Base-by-base conservation (phyloP, 2,888 invertebrate species). In the Eupithecia inturbata region DNA sequence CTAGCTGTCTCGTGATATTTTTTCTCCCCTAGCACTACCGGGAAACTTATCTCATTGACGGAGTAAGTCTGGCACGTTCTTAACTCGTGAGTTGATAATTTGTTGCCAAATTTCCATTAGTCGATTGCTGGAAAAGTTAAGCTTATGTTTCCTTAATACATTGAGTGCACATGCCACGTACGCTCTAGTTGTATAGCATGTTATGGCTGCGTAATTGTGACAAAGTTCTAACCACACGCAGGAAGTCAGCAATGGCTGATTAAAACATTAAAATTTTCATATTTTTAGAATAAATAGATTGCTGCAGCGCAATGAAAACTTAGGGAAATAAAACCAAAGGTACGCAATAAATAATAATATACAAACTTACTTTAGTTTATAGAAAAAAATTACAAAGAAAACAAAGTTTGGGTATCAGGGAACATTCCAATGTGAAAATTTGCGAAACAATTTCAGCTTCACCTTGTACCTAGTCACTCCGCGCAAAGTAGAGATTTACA, bases 401-500 rank as follows among this genome's bases (percentile, higher is more conserved):
- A n/a, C 66, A 39, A 41, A 57, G 22, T 36, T n/a, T 67, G 28
- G 16, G 22, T 19, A 67, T 62, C 62, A 62, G 9, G 36, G 22
- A 19, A 19, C 67, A 49, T 73, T 72, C 70, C 77, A 79, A 79
- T 82, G 86, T 85, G 86, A 89, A 87, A 88, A 87, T 90, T 89
- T 87, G 82, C 79, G 78, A 88, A 89, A 88, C 88, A 88, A 89
- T 89, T 88, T 85, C 73, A 82, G 84, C 82, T 82, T 85, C 84
- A 88, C 87, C 87, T 87, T 81, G 81, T 82, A 62, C 62, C 22
- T 36, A 81, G 78, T 81, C 77, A 77, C 77, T 84, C 78, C 81
- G 84, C 82, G 84, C 84, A 86, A 87, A 89, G 88, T 83, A 85
- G 82, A 86, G 87, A 88, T 90, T 90, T 88, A 87, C 86, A 89